Evolutionary conservation across 2,113 vertebrate genomes (phyloP).

Genomic region (Tragulus kanchil): DNA sequence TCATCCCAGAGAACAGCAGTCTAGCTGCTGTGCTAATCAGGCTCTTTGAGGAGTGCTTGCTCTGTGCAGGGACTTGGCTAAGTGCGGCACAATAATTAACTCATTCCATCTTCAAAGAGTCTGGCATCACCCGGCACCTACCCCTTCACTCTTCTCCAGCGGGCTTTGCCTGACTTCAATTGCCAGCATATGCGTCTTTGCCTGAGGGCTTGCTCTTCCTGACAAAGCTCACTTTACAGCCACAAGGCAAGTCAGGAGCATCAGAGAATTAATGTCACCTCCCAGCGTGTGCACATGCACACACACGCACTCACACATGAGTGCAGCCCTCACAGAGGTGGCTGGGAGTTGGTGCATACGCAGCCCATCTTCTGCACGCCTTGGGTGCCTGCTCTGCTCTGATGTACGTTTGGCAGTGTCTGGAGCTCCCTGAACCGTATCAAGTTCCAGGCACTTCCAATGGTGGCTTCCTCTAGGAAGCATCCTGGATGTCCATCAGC

Average conservation of each 20-base stretch:
- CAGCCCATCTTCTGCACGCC: not conserved
- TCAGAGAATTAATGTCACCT: not conserved
- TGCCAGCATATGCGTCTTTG: not conserved
- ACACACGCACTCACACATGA: not conserved
- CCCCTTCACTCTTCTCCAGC: not conserved
- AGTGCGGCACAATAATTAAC: not conserved
- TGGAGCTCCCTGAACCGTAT: not conserved
- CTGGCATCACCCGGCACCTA: not conserved
- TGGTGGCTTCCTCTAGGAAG: not conserved
- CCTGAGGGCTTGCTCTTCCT: not conserved
- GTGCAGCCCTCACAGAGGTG: not conserved
- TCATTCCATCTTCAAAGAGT: not conserved
- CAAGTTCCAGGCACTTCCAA: not conserved
- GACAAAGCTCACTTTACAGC: not conserved
- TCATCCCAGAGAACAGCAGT: not conserved
- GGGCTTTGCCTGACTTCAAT: rapidly evolving
- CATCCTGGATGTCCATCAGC: too few species aligned
- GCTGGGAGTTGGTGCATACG: not conserved
- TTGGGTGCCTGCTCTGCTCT: rapidly evolving
- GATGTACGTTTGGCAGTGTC: not conserved
- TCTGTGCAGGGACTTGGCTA: not conserved
- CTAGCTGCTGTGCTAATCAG: not conserved
- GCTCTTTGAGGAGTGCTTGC: not conserved
- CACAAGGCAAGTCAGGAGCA: not conserved
- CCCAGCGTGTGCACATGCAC: rapidly evolving